phyloP scores from a whole-genome alignment of 2,797 vertebrate species.

The Microtus agrestis region DNA sequence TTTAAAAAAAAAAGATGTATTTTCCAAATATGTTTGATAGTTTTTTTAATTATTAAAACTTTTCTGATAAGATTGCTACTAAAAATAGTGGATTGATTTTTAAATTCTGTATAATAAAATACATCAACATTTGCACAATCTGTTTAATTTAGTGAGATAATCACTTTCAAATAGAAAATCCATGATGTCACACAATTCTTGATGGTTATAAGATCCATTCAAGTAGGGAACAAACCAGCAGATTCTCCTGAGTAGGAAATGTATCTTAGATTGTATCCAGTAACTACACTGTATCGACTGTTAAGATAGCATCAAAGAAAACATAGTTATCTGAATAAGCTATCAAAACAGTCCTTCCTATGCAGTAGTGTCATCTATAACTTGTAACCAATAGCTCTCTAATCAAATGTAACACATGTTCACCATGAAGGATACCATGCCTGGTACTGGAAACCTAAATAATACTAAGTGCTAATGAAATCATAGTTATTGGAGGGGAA shows the following conservation, averaged over 20 bases:
- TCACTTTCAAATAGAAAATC: conserved; percentile 24
- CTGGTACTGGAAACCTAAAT: neutral
- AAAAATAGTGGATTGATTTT: neutral
- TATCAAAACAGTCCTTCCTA: neutral
- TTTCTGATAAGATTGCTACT: neutral
- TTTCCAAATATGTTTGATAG: neutral
- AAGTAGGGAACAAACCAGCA: neutral
- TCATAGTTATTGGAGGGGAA: neutral
- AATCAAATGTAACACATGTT: no score
- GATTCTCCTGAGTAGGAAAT: conserved; percentile 29
- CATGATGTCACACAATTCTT: neutral
- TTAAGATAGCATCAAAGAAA: conserved; percentile 34
- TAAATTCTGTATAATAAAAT: conserved; percentile 1
- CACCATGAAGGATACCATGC: neutral
- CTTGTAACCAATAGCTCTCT: no score
- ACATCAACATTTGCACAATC: neutral
- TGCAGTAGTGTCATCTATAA: neutral
- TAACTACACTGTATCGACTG: neutral
- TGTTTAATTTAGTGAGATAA: neutral
- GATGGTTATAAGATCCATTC: neutral
- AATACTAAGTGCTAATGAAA: neutral
- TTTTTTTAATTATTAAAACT: conserved; percentile 44
- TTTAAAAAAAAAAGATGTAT: conserved; percentile 17
- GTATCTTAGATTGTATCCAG: neutral
- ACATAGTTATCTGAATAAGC: neutral